Conservation (phyloP, 1,140 invertebrate genomes). For the Periplaneta americana region DNA sequence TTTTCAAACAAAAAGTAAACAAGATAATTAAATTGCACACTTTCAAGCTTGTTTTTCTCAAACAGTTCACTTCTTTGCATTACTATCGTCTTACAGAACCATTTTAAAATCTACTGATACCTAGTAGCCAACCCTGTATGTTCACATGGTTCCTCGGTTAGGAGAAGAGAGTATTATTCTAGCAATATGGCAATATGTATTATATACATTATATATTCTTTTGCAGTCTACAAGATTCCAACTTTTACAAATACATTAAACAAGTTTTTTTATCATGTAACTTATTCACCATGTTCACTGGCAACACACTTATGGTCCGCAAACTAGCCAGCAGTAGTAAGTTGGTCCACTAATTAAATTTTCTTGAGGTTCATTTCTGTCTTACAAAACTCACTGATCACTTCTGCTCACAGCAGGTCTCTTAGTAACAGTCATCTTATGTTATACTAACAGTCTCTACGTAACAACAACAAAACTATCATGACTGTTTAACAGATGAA, state of each 20-base stretch:
- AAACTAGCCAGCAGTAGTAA: not conserved
- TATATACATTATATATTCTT: not conserved
- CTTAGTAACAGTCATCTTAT: not conserved
- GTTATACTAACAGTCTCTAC: not conserved
- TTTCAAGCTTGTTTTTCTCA: too few relatives aligned
- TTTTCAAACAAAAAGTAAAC: too few relatives aligned
- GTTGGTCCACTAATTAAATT: not conserved
- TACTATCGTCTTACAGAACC: too few relatives aligned
- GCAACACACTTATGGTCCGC: not conserved
- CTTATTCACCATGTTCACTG: not conserved
- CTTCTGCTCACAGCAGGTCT: not conserved
- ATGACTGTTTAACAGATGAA: not conserved
- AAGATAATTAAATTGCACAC: too few relatives aligned
- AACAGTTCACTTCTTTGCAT: too few relatives aligned
- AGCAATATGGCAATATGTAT: not conserved
- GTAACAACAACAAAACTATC: not conserved
- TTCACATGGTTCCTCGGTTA: too few relatives aligned
- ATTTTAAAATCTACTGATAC: too few relatives aligned
- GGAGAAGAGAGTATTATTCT: too few relatives aligned
- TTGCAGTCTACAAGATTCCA: not conserved
- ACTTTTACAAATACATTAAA: not conserved
- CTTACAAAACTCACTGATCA: not conserved
- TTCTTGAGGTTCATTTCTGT: not conserved
- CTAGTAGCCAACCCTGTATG: too few relatives aligned
- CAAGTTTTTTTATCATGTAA: not conserved